Base-by-base conservation (phyloP, 1,140 invertebrate genomes). In the Saccostrea glomerata region DNA sequence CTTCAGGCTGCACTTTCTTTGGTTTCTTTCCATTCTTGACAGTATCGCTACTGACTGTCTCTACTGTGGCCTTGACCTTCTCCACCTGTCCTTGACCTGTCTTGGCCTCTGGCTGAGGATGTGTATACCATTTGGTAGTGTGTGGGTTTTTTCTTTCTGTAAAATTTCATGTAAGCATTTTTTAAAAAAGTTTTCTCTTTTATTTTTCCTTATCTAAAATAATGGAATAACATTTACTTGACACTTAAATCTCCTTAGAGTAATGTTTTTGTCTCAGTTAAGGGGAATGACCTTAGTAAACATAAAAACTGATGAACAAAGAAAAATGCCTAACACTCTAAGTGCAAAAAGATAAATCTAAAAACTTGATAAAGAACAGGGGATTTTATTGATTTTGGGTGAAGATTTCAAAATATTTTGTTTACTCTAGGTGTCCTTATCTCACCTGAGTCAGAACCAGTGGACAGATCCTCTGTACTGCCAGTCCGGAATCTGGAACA, bases 1-100 rank as follows among this genome's bases (percentile, higher is more conserved):
- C 70, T 15, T 25, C 70, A 1, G 70, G 70, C 25, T 36, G 70
- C 15, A 77, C 23, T 36, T 77, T 77, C 70, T 77, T 77, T 1
- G 70, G 70, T 30, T 77, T 77, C 25, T 77, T 77, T 36, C 70
- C 70, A 77, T 77, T 77, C 15, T 77, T 77, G 11, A 77, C 70
- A 30, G 70, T 25, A 77, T 30, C 23, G 25, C 66, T 73, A 30
- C 13, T 12, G 9, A 47, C 47, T 15, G 70, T 13, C 70, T 13
- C 70, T 0, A 36, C 25, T 77, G 70, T 77, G 70, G 25, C 70
- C 70, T 77, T 30, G 25, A 77, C 25, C 15, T 77, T 25, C 23
- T 25, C 66, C 11, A 30, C 25, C n/a, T 73, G 66, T 30, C 70
- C 70, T 77, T 77, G 7, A 77, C 70, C 70, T 77, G 23, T 15